Conservation (phyloP, 2,888 invertebrate genomes). For the Agrotis ipsilon region DNA sequence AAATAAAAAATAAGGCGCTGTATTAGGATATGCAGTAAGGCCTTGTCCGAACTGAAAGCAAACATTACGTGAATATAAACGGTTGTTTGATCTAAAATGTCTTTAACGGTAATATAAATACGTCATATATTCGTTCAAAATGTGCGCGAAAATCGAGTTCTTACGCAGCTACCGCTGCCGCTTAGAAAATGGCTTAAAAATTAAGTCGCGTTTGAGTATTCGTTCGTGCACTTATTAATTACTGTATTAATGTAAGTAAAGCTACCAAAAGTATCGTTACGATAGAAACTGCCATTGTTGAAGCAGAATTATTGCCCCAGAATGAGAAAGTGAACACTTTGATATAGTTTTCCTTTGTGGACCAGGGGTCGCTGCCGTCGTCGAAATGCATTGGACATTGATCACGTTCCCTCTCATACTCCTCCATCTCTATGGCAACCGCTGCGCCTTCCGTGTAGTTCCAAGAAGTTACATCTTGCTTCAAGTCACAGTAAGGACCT, state of each 20-base stretch:
- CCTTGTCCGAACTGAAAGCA: background rate
- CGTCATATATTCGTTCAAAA: background rate
- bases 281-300: slow-evolving; percentile 66
- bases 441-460: slow-evolving; percentile 98
- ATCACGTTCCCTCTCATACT: slow-evolving; percentile 98
- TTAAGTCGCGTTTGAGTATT: slow-evolving; percentile 9
- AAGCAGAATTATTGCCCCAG: slow-evolving; percentile 79
- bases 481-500: slow-evolving; percentile 97
- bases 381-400: slow-evolving; percentile 99
- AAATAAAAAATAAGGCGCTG: background rate
- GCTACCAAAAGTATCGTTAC: slow-evolving; percentile 68
- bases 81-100: too few species aligned
- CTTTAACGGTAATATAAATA: too few species aligned
- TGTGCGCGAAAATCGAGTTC: background rate
- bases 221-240: slow-evolving; percentile 49
- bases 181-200: background rate
- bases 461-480: slow-evolving; percentile 97
- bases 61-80: background rate
- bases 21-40: too few species aligned
- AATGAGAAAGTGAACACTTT: slow-evolving; percentile 92
- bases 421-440: slow-evolving; percentile 97
- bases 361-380: slow-evolving; percentile 97
- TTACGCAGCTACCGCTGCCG: background rate
- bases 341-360: slow-evolving; percentile 93
- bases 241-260: slow-evolving; percentile 68